Conservation (phyloP, 2,113 vertebrate genomes). For the Paradisaea rubra region DNA sequence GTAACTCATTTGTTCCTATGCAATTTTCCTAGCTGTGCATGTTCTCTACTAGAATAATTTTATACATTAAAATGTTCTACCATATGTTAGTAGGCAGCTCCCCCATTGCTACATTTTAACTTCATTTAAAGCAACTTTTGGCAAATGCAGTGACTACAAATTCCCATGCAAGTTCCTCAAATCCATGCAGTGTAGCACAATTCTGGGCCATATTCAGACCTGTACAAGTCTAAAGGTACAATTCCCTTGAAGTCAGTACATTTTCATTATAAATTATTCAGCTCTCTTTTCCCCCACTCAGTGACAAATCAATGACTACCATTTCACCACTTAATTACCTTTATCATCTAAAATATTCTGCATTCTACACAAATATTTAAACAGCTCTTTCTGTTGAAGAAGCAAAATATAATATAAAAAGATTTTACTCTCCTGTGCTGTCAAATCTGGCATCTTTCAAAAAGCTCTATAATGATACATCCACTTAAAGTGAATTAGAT, state of each 20-base stretch:
- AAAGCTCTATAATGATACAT: constrained; percentile 33
- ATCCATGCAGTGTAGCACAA: background rate
- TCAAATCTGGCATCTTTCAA: constrained; percentile 46
- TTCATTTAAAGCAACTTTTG: background rate
- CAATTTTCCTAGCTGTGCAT: background rate
- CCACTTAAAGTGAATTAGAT: constrained; percentile 48
- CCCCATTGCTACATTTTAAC: background rate
- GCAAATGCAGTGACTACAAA: background rate
- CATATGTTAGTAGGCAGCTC: background rate
- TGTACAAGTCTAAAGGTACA: background rate
- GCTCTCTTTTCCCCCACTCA: constrained; percentile 5
- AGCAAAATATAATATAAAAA: constrained; percentile 56
- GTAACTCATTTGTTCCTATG: background rate
- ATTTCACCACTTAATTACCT: constrained; percentile 58
- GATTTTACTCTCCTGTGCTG: constrained; percentile 29
- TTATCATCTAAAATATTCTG: constrained; percentile 54
- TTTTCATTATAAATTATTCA: constrained; percentile 55
- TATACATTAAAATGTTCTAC: background rate
- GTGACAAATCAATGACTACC: constrained; percentile 58
- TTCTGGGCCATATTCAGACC: background rate
- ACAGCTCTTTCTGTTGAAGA: constrained; percentile 47
- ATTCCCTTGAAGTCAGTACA: background rate
- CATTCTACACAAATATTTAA: constrained; percentile 62
- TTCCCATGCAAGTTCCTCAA: background rate
- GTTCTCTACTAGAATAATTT: background rate